Evolutionary conservation across 2,888 invertebrate species (phyloP), one percentile per base, ranked within the genome.

Genomic region (Minunthozetes semirufus): DNA sequence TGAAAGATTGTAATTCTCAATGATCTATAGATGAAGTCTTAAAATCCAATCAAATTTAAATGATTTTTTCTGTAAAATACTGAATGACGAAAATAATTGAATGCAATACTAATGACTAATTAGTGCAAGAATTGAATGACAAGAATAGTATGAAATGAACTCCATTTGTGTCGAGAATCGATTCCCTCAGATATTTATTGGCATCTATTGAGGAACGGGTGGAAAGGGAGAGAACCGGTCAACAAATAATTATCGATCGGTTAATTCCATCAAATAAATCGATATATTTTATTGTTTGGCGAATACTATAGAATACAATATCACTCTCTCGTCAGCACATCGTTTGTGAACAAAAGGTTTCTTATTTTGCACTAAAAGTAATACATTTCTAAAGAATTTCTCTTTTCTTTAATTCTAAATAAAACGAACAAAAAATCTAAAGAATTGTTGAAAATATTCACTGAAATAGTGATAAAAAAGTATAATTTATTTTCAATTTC

Each of bases 181-280:
- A 19, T 19, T 50, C 13, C 13, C 33, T 19, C 50, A 50, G 50
- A 50, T 50, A 50, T 42, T 42, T 42, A 42, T 42, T 42, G 42
- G 42, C 5, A 42, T 42, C 42, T 42, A 50, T 50, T 50, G 11
- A n/a, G 19, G 25, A 63, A 6, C 8, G 22, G 9, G 22, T 5
- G 25, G 27, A 27, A 33, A 13, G 27, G 19, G 59, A 63, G 27
- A 33, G 63, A 63, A n/a, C 38, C 5, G 38, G 29, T 63, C 63
- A 63, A 63, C 63, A 63, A 63, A 33, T 29, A 63, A 27, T 38
- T 63, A 63, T 33, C 27, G 63, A 33, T 63, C 19, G 63, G 63
- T 29, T 38, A n/a, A 63, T 33, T 33, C 63, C 27, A 15, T 63
- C 38, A 29, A 63, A 63, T 33, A 63, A 38, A 63, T 63, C 63